Percentiles rank a stretch among this genome's conserved stretches.
phyloP scores from a whole-genome alignment of 2,797 vertebrate species.

The Spinibarbus caldwelli region DNA sequence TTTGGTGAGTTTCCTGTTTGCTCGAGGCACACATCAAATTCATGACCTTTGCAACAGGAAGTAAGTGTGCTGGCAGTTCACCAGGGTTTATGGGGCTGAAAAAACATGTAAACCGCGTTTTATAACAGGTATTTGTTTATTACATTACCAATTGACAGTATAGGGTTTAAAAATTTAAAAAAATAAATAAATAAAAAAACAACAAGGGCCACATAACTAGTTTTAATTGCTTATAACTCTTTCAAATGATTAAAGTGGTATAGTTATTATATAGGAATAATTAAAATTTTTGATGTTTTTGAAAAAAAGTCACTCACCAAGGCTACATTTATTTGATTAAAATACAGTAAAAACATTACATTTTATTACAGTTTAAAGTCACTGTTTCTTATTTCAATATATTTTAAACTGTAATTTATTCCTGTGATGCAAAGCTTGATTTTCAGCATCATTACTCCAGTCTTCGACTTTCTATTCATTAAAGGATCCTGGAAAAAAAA shows the following conservation, averaged over 20 bases:
- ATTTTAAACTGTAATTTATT: not conserved
- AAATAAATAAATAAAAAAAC: too few relatives aligned
- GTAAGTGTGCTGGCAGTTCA: not conserved
- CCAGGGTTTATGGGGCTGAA: too few relatives aligned
- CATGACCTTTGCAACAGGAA: slow-evolving; percentile 16
- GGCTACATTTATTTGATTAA: not conserved
- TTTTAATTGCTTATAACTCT: too few relatives aligned
- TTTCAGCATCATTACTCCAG: not conserved
- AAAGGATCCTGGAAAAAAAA: not conserved
- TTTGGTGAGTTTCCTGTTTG: not conserved
- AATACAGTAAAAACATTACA: not conserved
- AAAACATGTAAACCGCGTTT: not conserved
- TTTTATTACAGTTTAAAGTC: too few relatives aligned
- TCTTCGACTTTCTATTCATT: not conserved
- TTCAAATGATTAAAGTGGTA: too few relatives aligned
- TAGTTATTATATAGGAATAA: too few relatives aligned
- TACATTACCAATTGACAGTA: too few relatives aligned
- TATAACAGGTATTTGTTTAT: too few relatives aligned
- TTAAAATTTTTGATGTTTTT: not conserved
- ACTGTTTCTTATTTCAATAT: too few relatives aligned
- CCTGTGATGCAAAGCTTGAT: not conserved
- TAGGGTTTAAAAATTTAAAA: too few relatives aligned
- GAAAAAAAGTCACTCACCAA: not conserved
- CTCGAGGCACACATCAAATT: not conserved
- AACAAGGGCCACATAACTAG: too few relatives aligned